These are phyloP conservation scores for Steinernema feltiae DNA, from an alignment of 1,140 invertebrate species.

Conservation along the genomic window DNA sequence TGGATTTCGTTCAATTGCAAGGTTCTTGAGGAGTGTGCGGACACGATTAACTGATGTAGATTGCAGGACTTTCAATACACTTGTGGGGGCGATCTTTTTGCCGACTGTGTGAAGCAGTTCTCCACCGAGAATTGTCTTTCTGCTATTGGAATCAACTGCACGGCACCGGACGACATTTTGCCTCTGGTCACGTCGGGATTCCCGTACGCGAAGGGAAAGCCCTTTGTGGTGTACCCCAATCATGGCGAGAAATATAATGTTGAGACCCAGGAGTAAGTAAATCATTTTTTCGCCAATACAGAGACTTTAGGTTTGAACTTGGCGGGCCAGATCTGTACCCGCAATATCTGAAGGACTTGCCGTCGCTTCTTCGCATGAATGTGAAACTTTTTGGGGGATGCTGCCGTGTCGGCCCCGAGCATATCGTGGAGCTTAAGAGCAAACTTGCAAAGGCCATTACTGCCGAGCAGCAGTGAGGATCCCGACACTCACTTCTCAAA, in stretches of 20 bases:
- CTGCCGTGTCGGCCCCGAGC: constrained; percentile 27
- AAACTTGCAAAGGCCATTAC: constrained; percentile 2
- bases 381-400: constrained; percentile 38
- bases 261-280: constrained; percentile 45
- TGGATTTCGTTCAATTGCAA: constrained; percentile 44
- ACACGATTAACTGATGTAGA: constrained; percentile 17
- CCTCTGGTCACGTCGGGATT: constrained; percentile 63
- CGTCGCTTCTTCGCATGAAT: constrained; percentile 29
- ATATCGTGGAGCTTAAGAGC: constrained; percentile 29
- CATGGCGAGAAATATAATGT: constrained; percentile 66
- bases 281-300: neutral
- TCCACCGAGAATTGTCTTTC: constrained; percentile 63
- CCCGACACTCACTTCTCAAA: too few species aligned
- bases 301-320: neutral
- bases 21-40: constrained; percentile 18
- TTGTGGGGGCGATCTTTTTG: constrained; percentile 37
- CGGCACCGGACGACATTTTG: constrained; percentile 65
- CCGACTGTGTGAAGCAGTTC: constrained; percentile 23
- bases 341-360: constrained; percentile 25
- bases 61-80: constrained; percentile 34
- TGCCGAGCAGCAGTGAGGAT: too few species aligned
- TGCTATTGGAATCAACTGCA: constrained; percentile 80
- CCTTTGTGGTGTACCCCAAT: constrained; percentile 70
- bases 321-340: constrained; percentile 14
- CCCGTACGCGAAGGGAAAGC: constrained; percentile 59